Conservation (phyloP, 1,140 invertebrate genomes). For the Aphaenogaster rudis region DNA sequence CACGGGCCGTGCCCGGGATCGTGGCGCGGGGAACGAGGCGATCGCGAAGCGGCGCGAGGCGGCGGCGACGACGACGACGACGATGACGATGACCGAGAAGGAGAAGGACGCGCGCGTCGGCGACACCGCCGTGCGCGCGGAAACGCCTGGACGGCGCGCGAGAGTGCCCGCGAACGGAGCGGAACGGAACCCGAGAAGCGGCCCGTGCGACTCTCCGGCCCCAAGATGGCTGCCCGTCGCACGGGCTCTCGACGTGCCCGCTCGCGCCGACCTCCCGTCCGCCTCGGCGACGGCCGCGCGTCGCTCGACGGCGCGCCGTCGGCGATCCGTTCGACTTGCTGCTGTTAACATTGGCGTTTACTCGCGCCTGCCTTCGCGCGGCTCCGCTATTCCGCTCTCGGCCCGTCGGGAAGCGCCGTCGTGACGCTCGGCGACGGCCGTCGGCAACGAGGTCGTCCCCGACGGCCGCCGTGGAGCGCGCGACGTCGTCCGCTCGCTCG, state of each 20-base stretch:
- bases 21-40: background rate
- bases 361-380: background rate
- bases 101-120: background rate
- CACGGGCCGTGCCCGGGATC: background rate
- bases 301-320: background rate
- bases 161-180: slow-evolving; percentile 37
- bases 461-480: background rate
- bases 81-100: too few species aligned
- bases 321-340: background rate
- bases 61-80: background rate
- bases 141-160: slow-evolving; percentile 46
- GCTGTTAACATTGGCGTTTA: background rate
- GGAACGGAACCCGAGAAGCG: slow-evolving; percentile 62
- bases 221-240: slow-evolving; percentile 84
- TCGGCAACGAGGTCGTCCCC: slow-evolving; percentile 36
- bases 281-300: background rate
- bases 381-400: background rate
- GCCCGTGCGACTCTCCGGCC: slow-evolving; percentile 55
- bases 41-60: background rate
- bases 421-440: slow-evolving; percentile 62
- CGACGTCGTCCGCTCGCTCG: background rate
- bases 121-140: background rate
- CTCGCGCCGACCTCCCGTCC: slow-evolving; percentile 37
- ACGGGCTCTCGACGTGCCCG: slow-evolving; percentile 75
- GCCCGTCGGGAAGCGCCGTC: background rate